Percentiles rank a stretch among this genome's conserved stretches.
Conservation (phyloP, 2,888 invertebrate genomes). For the Lepidochrysops patricia region DNA sequence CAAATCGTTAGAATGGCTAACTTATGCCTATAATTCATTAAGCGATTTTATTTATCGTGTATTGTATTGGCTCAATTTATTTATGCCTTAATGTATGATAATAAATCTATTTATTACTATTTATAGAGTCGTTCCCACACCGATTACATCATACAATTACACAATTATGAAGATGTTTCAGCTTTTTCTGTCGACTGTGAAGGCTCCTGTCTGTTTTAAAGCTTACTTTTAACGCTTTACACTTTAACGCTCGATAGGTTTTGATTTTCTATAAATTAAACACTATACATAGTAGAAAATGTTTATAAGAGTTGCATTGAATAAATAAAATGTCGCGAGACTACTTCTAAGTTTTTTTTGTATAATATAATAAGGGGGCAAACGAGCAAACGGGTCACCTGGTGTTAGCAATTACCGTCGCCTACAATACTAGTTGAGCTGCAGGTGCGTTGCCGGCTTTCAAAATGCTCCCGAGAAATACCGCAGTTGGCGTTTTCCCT, state of each 20-base stretch:
- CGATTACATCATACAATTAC: neutral
- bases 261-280: no score
- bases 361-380: no score
- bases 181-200: neutral
- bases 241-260: neutral
- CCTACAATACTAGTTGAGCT: no score
- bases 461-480: no score
- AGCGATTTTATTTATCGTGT: conserved; percentile 7
- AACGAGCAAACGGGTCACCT: no score
- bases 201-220: neutral
- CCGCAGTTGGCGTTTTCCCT: no score
- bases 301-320: no score
- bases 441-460: no score
- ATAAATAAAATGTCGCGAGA: no score
- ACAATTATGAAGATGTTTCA: neutral
- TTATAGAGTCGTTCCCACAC: neutral
- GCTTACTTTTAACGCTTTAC: neutral
- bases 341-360: no score
- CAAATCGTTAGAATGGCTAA: conserved; percentile 11
- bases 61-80: conserved; percentile 6
- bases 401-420: no score
- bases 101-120: neutral
- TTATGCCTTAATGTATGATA: conserved; percentile 2
- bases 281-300: no score
- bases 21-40: conserved; percentile 10